Conservation (phyloP, 2,113 vertebrate species). For the Mesitornis unicolor region DNA sequence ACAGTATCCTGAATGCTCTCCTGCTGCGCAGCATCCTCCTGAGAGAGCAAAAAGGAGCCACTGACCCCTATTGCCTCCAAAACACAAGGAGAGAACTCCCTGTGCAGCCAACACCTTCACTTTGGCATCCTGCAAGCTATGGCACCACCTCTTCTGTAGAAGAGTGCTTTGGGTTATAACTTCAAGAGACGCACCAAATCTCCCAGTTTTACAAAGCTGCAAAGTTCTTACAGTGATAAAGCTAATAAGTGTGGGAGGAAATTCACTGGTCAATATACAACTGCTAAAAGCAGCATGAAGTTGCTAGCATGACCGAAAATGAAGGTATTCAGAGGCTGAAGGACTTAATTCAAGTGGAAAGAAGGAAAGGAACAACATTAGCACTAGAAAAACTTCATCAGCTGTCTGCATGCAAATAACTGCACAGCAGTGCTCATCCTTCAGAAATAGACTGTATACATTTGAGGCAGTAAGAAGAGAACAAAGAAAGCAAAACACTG, state of each 20-base stretch:
- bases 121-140: fast-evolving
- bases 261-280: background rate
- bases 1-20: background rate
- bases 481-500: background rate
- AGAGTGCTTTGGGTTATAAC: background rate
- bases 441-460: background rate
- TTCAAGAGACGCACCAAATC: background rate
- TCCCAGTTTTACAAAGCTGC: background rate
- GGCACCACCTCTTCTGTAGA: background rate
- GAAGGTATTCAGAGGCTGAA: background rate
- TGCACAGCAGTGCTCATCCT: background rate
- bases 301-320: background rate
- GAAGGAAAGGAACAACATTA: background rate
- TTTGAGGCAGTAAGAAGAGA: background rate
- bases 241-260: background rate
- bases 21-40: background rate
- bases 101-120: background rate
- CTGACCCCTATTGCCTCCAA: background rate
- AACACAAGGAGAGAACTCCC: background rate
- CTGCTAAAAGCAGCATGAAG: background rate
- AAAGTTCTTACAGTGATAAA: background rate
- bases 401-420: background rate
- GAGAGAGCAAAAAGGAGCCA: background rate
- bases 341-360: background rate
- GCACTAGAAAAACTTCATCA: background rate